Percentiles rank a stretch among this genome's conserved stretches.
Conservation (phyloP, 92 coral and sea anemone genomes). For the Epizoanthus rinbou region DNA sequence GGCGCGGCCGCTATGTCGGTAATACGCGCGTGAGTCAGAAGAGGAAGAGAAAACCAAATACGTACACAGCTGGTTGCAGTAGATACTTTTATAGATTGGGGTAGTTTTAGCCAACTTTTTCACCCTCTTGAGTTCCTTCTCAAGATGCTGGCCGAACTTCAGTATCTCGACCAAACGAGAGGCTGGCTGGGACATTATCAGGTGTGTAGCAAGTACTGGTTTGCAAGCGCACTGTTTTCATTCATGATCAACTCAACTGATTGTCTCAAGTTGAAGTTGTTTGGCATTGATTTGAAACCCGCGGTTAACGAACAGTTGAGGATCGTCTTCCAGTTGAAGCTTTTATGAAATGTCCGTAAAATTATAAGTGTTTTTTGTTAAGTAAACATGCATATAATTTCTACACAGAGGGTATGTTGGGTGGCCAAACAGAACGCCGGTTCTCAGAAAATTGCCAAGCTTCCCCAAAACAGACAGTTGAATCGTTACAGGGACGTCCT, state of each 20-base stretch:
- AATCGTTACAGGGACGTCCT: constrained; percentile 98
- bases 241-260: background rate
- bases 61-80: background rate
- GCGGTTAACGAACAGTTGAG: too few species aligned
- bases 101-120: background rate
- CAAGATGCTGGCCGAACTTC: constrained; percentile 82
- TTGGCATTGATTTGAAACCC: background rate
- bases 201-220: constrained; percentile 45
- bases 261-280: background rate
- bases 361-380: background rate
- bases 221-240: background rate
- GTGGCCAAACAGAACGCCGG: constrained; percentile 86
- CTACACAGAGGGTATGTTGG: constrained; percentile 74
- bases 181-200: constrained; percentile 75
- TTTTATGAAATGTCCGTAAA: constrained; percentile 1
- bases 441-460: constrained; percentile 77
- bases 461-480: constrained; percentile 82
- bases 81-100: background rate
- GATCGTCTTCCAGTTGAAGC: background rate
- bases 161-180: constrained; percentile 78
- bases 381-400: constrained; percentile 16
- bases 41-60: background rate
- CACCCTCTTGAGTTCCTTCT: constrained; percentile 13
- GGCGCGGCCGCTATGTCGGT: too few species aligned
- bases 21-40: background rate